Evolutionary conservation across 2,888 invertebrate genomes (phyloP), one percentile per base, ranked within the genome.

Genomic region (Ligdia adustata): DNA sequence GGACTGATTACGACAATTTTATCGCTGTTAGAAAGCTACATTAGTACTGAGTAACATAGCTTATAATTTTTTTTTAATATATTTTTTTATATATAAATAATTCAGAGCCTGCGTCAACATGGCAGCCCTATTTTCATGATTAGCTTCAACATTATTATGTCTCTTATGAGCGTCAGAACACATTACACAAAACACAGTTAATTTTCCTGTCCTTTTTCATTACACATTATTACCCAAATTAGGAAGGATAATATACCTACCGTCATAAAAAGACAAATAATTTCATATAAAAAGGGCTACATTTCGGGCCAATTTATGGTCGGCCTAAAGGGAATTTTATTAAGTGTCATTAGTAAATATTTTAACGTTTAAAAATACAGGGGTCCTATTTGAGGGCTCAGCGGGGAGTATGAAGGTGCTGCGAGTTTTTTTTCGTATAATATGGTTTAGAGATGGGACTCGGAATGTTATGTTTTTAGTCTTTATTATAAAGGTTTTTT

Each of bases 291-390:
- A 62, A 56, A 69, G 55, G 64, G 60, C 51, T 57, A 64, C 64
- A 72, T 64, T 68, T 44, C n/a, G 9, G 61, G 42, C 53, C 59
- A 68, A 71, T 75, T 74, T 74, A 72, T 70, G 66, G 62, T 56
- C 66, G 66, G 66, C 48, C 62, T 70, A 75, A 75, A 68, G 79
- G 73, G 74, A 72, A 75, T 80, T 79, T 83, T 82, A 82, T 85
- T 79, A 78, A 72, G 81, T 83, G 82, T 77, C 79, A 83, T 85
- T 86, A 83, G 75, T 74, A 67, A 69, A 79, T 81, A 79, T 75
- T 79, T 80, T 75, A 68, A 72, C 69, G 67, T 72, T 60, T 69
- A 39, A 69, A 76, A 77, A 79, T 78, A 72, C 72, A 69, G 67
- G 67, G 75, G 69, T 46, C 70, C 73, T 66, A 69, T 64, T 60